phyloP scores from a whole-genome alignment of 30 jellyfish, hydroid and myxozoan species.

The Mastigias papua region DNA sequence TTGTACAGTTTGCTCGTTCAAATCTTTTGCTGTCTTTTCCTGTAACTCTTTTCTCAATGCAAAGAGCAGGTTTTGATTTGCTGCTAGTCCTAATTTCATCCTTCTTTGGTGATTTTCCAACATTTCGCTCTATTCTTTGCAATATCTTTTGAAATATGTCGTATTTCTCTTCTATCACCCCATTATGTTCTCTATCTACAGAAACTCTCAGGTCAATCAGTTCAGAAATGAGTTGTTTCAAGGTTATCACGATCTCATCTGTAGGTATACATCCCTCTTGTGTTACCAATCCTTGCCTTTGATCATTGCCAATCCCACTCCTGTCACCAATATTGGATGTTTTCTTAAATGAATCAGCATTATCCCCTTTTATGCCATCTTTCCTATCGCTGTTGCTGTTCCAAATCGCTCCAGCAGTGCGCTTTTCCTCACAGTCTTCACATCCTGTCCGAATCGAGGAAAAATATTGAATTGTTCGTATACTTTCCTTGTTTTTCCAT shows the following conservation, averaged over 20 bases:
- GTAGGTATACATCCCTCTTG: background rate
- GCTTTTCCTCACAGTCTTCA: background rate
- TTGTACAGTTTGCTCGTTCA: constrained; percentile 66
- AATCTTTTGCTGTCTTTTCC: constrained; percentile 53
- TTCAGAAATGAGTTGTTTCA: constrained; percentile 21
- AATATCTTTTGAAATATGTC: constrained; percentile 46
- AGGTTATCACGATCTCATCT: constrained; percentile 13
- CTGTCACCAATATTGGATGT: background rate
- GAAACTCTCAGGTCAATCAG: constrained; percentile 53
- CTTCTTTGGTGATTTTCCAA: background rate
- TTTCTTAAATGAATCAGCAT: background rate
- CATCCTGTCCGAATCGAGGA: background rate
- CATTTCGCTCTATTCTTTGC: constrained; percentile 2
- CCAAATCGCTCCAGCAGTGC: background rate
- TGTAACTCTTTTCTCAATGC: constrained; percentile 74
- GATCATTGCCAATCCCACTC: background rate
- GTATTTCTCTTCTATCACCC: constrained; percentile 59
- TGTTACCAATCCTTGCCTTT: background rate
- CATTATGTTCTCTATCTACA: constrained; percentile 27
- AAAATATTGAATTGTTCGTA: background rate
- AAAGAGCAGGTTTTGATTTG: background rate
- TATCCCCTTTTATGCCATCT: background rate
- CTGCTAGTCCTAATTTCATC: background rate
- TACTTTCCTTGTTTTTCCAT: background rate
- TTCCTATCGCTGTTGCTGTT: background rate